A percentile compares a stretch with the other conserved stretches of the same genome.
Evolutionary conservation across 2,113 vertebrate species (phyloP).

Genomic region (Noctilio leporinus): DNA sequence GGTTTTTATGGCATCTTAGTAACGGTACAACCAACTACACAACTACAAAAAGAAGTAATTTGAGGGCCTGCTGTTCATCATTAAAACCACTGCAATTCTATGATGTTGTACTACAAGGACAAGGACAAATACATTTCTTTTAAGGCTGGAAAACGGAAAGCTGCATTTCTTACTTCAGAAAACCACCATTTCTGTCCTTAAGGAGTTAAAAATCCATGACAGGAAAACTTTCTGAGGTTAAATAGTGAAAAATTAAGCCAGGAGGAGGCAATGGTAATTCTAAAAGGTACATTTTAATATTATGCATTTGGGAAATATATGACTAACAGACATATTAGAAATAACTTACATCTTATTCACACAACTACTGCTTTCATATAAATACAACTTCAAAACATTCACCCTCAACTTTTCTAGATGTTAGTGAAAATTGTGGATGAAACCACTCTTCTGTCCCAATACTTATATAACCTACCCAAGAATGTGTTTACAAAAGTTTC

Average conservation of each 20-base stretch:
- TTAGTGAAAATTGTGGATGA: background rate
- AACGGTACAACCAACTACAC: background rate
- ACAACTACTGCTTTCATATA: background rate
- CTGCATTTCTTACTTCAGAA: slow-evolving; percentile 14
- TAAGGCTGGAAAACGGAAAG: background rate
- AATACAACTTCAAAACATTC: background rate
- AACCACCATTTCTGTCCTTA: background rate
- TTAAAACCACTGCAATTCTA: background rate
- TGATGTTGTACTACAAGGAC: background rate
- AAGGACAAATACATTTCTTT: background rate
- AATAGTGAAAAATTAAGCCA: background rate
- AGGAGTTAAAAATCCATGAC: background rate
- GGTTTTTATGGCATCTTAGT: background rate
- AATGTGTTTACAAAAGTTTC: background rate
- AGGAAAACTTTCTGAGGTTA: background rate
- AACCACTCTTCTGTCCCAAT: background rate
- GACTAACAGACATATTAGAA: background rate
- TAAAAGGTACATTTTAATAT: background rate
- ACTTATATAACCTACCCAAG: background rate
- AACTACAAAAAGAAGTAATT: background rate
- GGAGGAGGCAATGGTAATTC: background rate
- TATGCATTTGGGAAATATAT: background rate
- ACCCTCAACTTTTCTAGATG: background rate
- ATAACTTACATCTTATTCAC: background rate
- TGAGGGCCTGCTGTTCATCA: background rate